Evolutionary conservation across 1,140 invertebrate species (phyloP).

Genomic region (Bombyx mandarina): DNA sequence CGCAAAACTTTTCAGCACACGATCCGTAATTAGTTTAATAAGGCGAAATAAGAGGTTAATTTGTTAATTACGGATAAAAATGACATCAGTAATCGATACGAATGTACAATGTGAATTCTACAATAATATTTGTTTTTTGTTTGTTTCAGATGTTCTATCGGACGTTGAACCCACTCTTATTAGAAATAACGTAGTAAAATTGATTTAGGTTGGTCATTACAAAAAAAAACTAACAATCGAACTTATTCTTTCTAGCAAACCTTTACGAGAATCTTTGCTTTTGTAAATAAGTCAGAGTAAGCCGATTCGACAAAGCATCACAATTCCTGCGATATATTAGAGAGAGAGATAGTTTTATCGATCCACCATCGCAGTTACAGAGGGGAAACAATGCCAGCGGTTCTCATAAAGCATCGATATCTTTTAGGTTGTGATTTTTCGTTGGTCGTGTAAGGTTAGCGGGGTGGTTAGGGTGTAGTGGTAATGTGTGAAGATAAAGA

Average conservation of each 20-base stretch:
- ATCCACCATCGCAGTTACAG: conserved; percentile 33
- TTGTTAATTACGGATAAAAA: too few relatives aligned
- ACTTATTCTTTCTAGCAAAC: conserved; percentile 32
- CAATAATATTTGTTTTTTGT: conserved; percentile 2
- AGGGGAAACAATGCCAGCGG: conserved; percentile 55
- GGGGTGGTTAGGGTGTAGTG: conserved; percentile 22
- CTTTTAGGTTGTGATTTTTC: conserved; percentile 48
- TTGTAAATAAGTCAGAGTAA: background rate
- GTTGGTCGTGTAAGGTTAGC: conserved; percentile 27
- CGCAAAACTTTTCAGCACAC: background rate
- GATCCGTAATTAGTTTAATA: too few relatives aligned
- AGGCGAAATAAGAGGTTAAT: too few relatives aligned
- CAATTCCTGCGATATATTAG: background rate
- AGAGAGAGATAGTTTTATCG: conserved; percentile 41
- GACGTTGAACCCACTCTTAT: conserved; percentile 38
- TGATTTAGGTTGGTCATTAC: conserved; percentile 38
- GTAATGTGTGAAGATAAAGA: conserved; percentile 66
- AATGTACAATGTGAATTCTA: background rate
- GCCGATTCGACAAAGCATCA: background rate
- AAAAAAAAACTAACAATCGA: conserved; percentile 34
- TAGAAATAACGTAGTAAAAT: conserved; percentile 33
- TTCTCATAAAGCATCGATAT: conserved; percentile 62
- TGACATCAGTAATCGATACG: background rate
- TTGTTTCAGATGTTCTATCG: conserved; percentile 66
- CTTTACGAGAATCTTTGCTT: too few relatives aligned